Percentiles rank a stretch among this genome's conserved stretches.
These are phyloP conservation scores for Cylindroiulus punctatus DNA, from an alignment of 2,888 invertebrate genomes.

Conservation along the genomic window DNA sequence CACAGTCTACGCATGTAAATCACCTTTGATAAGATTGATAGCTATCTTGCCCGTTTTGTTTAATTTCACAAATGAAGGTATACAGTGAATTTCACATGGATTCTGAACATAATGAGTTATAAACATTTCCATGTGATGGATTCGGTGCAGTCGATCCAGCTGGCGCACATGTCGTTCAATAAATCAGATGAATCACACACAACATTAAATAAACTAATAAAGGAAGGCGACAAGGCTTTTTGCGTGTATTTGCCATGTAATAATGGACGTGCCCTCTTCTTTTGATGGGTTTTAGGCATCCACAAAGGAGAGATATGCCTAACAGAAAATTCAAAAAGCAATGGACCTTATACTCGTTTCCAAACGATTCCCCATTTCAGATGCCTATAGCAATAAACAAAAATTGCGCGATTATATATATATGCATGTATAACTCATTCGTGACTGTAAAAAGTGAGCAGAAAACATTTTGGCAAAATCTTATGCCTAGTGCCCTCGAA, in stretches of 20 bases:
- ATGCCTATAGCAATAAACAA: neutral
- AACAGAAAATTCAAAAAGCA: neutral
- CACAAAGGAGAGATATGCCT: neutral
- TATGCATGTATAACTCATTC: neutral
- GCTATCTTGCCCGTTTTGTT: too few species aligned
- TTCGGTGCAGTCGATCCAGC: neutral
- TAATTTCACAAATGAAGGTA: too few species aligned
- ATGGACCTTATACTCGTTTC: neutral
- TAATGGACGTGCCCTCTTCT: conserved; percentile 11
- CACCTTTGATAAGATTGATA: too few species aligned
- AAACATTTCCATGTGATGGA: neutral
- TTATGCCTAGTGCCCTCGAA: neutral
- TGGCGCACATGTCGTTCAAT: conserved; percentile 16
- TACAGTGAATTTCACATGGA: too few species aligned
- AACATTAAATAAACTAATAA: conserved; percentile 15
- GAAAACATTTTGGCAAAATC: neutral
- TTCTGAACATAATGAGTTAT: too few species aligned
- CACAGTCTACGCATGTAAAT: too few species aligned
- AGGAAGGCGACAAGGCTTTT: neutral
- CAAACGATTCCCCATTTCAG: neutral
- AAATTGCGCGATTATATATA: neutral
- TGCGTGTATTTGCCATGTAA: neutral
- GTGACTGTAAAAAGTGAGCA: too few species aligned
- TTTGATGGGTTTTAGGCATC: neutral
- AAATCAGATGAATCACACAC: neutral